Conservation (phyloP, 2,888 invertebrate genomes). For the Ophonus ardosiacus region DNA sequence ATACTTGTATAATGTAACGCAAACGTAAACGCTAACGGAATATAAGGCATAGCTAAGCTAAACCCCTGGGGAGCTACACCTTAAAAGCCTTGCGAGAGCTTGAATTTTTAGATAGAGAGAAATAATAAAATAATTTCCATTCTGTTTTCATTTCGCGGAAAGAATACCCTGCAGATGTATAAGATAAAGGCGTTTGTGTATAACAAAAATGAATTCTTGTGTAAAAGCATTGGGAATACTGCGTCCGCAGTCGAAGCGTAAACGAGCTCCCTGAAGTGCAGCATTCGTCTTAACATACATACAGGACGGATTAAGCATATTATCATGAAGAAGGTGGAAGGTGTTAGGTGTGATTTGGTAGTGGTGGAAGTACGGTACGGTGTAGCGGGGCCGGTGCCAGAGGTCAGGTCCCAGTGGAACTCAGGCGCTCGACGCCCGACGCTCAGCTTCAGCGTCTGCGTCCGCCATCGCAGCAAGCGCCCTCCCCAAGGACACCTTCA, state of each 20-base stretch:
- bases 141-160: slow-evolving; percentile 67
- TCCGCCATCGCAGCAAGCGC: not conserved
- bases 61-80: slow-evolving; percentile 67
- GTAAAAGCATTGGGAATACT: slow-evolving; percentile 63
- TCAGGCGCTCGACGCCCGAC: slow-evolving; percentile 15
- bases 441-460: slow-evolving; percentile 51
- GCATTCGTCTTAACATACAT: slow-evolving; percentile 52
- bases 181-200: slow-evolving; percentile 64
- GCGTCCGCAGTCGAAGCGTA: slow-evolving; percentile 59
- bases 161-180: slow-evolving; percentile 63
- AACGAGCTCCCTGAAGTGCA: slow-evolving; percentile 62
- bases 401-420: slow-evolving; percentile 61
- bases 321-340: not conserved
- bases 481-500: not conserved
- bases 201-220: slow-evolving; percentile 63
- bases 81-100: slow-evolving; percentile 68
- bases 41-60: slow-evolving; percentile 55
- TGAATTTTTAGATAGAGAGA: slow-evolving; percentile 68
- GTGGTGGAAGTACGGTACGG: not conserved
- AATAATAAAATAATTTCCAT: slow-evolving; percentile 69
- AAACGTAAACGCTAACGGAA: slow-evolving; percentile 45
- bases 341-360: not conserved
- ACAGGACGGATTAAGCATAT: not conserved
- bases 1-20: slow-evolving; percentile 54
- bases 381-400: slow-evolving; percentile 42